Conservation (phyloP, 2,113 vertebrate genomes). For the Athene cunicularia region DNA sequence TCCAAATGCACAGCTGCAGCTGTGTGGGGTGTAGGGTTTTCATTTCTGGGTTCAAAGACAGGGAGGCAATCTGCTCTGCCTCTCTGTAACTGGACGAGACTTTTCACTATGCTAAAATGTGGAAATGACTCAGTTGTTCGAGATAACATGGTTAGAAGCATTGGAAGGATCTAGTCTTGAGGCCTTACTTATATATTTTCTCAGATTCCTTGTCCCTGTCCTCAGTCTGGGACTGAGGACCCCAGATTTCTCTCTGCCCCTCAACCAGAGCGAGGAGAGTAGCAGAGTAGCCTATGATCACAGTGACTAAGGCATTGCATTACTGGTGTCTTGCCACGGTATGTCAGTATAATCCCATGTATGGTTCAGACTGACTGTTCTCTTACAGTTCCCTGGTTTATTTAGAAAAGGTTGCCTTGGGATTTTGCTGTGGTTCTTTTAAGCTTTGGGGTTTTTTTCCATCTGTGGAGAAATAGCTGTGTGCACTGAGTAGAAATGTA, state of each 20-base stretch:
- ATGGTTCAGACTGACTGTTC: not conserved
- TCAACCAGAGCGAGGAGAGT: not conserved
- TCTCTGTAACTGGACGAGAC: rapidly evolving
- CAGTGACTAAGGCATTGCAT: not conserved
- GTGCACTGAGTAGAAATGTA: not conserved
- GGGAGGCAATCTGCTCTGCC: not conserved
- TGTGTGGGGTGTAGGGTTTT: not conserved
- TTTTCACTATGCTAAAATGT: not conserved
- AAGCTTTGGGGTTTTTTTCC: not conserved
- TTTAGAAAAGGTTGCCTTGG: not conserved
- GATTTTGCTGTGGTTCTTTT: not conserved
- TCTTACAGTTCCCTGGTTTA: not conserved
- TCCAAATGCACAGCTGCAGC: not conserved
- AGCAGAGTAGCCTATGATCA: not conserved
- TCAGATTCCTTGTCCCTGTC: not conserved
- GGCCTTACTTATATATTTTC: not conserved
- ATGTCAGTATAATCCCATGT: slow-evolving; percentile 40
- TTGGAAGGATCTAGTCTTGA: not conserved
- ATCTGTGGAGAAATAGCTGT: not conserved
- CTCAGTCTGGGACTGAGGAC: not conserved
- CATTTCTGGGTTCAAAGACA: not conserved
- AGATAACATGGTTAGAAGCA: not conserved
- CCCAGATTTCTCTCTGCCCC: not conserved
- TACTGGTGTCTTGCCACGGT: slow-evolving; percentile 25
- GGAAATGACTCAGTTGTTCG: not conserved